phyloP scores from a whole-genome alignment of 2,113 vertebrate genomes.

The Aplodontia rufa region DNA sequence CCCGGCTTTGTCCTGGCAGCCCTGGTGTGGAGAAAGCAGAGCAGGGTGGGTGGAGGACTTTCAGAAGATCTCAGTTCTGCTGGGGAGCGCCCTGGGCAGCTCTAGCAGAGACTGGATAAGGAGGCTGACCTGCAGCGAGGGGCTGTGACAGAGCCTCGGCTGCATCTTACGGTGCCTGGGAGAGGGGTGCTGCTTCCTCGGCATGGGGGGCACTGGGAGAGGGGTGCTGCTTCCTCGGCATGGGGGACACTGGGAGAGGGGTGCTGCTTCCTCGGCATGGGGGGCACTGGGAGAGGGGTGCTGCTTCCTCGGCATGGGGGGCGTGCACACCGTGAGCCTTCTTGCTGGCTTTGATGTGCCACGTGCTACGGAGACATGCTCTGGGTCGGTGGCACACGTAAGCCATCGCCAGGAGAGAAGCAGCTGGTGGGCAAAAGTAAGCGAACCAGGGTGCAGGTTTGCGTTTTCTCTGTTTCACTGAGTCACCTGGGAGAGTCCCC shows the following conservation, averaged over 20 bases:
- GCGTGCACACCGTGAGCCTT: not conserved
- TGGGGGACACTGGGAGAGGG: not conserved
- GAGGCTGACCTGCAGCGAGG: not conserved
- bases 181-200: not conserved
- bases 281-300: not conserved
- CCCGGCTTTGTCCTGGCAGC: constrained; percentile 39
- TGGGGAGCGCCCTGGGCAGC: not conserved
- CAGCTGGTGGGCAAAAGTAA: not conserved
- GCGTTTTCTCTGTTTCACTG: not conserved
- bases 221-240: too few species aligned
- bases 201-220: not conserved
- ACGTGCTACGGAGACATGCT: not conserved
- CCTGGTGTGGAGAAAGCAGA: not conserved
- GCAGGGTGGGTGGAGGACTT: not conserved
- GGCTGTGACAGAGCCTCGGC: not conserved
- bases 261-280: not conserved
- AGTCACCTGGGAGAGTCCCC: not conserved
- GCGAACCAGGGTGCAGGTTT: not conserved
- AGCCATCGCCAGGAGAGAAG: not conserved
- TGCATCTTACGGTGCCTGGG: not conserved
- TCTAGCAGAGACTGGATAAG: not conserved
- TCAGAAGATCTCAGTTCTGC: not conserved
- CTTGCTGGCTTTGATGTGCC: not conserved
- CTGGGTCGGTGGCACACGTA: not conserved
- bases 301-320: too few species aligned